Percentiles rank a stretch among this genome's conserved stretches.
These are phyloP conservation scores for Hippocampus comes DNA, from an alignment of 2,113 vertebrate genomes.

Conservation along the genomic window DNA sequence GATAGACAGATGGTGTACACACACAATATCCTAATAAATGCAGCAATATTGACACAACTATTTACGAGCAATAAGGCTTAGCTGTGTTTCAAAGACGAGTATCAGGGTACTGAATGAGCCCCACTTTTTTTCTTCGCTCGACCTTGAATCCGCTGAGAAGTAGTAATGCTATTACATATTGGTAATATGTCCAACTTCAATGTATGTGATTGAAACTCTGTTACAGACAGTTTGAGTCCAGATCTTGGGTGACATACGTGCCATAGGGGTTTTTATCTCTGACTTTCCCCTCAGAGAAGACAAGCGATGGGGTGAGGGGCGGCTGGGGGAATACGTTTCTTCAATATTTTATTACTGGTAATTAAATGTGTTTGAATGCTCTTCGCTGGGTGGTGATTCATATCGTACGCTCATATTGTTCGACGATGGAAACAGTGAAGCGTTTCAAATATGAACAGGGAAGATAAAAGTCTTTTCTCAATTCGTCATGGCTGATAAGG, in stretches of 20 bases:
- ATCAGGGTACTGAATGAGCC: too few species aligned
- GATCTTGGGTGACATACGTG: not conserved
- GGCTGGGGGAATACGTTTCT: not conserved
- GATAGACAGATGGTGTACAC: too few species aligned
- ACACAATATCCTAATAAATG: too few species aligned
- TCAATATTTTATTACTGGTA: not conserved
- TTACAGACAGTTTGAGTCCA: not conserved
- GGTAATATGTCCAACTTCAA: not conserved
- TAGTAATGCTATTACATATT: not conserved
- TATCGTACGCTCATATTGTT: not conserved
- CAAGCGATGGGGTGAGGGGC: not conserved
- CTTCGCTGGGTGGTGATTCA: slow-evolving; percentile 1
- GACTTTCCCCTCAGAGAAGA: not conserved
- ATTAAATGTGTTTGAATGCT: slow-evolving; percentile 4
- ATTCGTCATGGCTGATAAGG: slow-evolving; percentile 25
- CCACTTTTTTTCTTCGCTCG: too few species aligned
- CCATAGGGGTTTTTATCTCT: not conserved
- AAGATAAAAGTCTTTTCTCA: slow-evolving; percentile 7
- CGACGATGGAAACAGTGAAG: slow-evolving; percentile 1
- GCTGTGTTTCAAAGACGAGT: too few species aligned
- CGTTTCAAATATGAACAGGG: slow-evolving; percentile 10
- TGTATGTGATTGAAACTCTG: not conserved
- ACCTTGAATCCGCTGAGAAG: not conserved
- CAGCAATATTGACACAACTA: too few species aligned
- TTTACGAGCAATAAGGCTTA: too few species aligned